Evolutionary conservation across 2,797 vertebrate genomes (phyloP), one percentile per base, ranked within the genome.

Genomic region (Acipenser ruthenus): DNA sequence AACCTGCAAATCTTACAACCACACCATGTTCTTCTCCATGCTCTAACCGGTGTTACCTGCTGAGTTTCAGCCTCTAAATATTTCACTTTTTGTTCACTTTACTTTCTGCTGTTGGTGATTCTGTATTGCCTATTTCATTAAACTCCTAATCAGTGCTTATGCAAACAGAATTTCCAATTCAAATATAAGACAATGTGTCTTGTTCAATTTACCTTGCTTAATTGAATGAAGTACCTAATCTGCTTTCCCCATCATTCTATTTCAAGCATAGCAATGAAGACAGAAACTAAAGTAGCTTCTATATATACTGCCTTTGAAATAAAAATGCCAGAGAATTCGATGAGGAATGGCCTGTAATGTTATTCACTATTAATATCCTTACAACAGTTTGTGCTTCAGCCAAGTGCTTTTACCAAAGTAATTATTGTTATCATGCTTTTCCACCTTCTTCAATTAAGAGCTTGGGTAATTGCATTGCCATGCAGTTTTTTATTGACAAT

Each of bases 371-470:
- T 63, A 56, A 69, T 49, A 52, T 49, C 56, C 50, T 37, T 12
- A 60, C 9, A 58, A 65, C 23, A 62, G 65, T 37, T 62, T 12
- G 47, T 50, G 68, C 48, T 64, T 50, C 50, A 12, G 65, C 58
- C 65, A 60, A 61, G 49, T 60, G 49, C 53, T 63, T 67, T 70
- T 68, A 60, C 59, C 47, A 60, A 58, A 70, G 61, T 15, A 60
- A 68, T 72, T 70, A 70, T 47, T 47, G 66, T 63, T 70, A 73
- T 70, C 69, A 68, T 64, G 51, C 60, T 66, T 23, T 63, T 48
- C 49, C 68, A 70, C 66, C 55, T 73, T 53, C 66, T 61, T 59
- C 63, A 63, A 68, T 68, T 73, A 65, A 70, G 10, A 11, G 59
- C 50, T 56, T 49, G 60, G 18, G 52, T 66, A 66, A 70, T 70